Base-by-base conservation (phyloP, 1,140 invertebrate species). In the Potamilus streckersoni region DNA sequence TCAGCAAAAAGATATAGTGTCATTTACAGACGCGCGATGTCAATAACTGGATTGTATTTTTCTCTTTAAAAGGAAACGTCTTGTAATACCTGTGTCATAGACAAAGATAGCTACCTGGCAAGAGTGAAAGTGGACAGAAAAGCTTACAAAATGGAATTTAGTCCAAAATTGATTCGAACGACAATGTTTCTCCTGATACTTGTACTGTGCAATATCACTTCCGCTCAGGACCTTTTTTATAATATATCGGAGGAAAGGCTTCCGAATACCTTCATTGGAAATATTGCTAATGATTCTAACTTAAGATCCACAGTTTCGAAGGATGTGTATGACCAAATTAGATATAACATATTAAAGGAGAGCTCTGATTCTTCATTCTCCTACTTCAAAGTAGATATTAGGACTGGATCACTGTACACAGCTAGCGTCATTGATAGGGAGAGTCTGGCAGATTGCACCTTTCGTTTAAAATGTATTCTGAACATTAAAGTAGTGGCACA, bases 211-310 rank as follows among this genome's bases (percentile, higher is more conserved):
- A 49, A 49, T 49, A 11, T 6, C 38, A 11, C 38, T 49, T 49
- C 38, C 38, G 38, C 38, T 49, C 38, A 49, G 38, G 38, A 49
- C 38, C 38, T 49, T 49, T 49, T 49, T 49, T 77, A 77, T 73
- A 68, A 64, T 20, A 77, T 77, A n/a, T 38, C 49, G 14, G 75
- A 77, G 38, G 38, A 77, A 17, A 67, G 56, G 27, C 75, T 71
- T 13, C 20, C 23, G 17, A 66, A 66, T 60, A 57, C 27, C 4
- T 68, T 72, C 55, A 71, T 86, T 4, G 85, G 85, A 59, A 81
- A 86, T 73, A 77, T 86, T 14, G 79, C 80, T 2, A 67, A 79
- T 15, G 83, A 84, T 64, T 79, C 82, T 5, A 80, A 82, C 57
- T 75, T 84, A 1, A 56, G 74, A 38, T 15, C 59, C 17, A 74